Evolutionary conservation across 2,888 invertebrate species (phyloP).

Genomic region (Prostheceraeus crozeri): DNA sequence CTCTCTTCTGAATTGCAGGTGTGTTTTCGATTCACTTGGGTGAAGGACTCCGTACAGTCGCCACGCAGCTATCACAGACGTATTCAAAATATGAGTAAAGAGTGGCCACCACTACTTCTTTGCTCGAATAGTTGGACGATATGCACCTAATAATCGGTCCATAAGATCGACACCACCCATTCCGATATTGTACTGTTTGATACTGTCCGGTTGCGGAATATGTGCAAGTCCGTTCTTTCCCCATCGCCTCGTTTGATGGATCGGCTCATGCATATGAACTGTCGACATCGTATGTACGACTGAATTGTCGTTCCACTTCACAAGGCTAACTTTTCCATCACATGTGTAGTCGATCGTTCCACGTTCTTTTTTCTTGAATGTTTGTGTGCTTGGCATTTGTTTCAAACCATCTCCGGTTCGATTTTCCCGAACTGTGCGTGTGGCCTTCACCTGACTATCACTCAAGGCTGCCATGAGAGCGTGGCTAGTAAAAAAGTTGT

Average conservation of each 20-base stretch:
- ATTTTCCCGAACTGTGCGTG: conserved; percentile 19
- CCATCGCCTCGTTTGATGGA: conserved; percentile 11
- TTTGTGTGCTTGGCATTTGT: conserved; percentile 13
- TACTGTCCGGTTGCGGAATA: neutral
- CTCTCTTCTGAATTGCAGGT: conserved; percentile 4
- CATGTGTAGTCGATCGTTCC: conserved; percentile 14
- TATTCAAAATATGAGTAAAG: conserved; percentile 15
- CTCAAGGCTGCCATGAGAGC: conserved; percentile 5
- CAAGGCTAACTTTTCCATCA: conserved; percentile 6
- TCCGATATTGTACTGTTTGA: conserved; percentile 22
- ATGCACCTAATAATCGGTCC: conserved; percentile 2
- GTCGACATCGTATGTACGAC: conserved; percentile 12
- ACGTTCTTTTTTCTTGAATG: neutral
- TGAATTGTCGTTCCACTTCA: conserved; percentile 26
- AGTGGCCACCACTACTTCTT: conserved; percentile 29
- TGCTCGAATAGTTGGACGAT: conserved; percentile 9
- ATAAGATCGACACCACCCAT: conserved; percentile 23
- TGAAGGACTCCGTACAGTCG: neutral
- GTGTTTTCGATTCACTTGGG: conserved; percentile 1
- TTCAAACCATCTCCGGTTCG: conserved; percentile 13
- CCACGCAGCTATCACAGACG: conserved; percentile 25
- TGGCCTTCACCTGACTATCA: conserved; percentile 15
- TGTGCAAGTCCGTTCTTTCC: neutral
- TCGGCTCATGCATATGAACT: neutral
- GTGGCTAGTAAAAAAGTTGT: conserved; percentile 26